These are phyloP conservation scores for Drosophila tristis DNA, from an alignment of 1,140 invertebrate genomes.

Conservation along the genomic window DNA sequence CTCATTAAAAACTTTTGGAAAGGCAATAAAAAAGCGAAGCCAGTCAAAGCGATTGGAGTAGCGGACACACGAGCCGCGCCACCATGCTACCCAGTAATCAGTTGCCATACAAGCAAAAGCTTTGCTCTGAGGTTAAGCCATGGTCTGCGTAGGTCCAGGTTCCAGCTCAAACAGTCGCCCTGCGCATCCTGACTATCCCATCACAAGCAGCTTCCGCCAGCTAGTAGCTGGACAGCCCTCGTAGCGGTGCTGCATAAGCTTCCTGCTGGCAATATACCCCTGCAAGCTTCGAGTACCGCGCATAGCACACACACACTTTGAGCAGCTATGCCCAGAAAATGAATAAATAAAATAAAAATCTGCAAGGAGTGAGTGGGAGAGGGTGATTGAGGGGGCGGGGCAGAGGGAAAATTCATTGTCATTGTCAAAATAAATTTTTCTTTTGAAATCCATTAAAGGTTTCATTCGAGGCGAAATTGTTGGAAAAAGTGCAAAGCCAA, in stretches of 20 bases:
- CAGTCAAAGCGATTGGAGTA: background rate
- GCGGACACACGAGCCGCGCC: slow-evolving; percentile 4
- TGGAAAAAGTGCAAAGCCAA: slow-evolving; percentile 68
- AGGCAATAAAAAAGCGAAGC: slow-evolving; percentile 49
- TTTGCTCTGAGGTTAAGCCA: too few relatives aligned
- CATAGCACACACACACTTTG: too few relatives aligned
- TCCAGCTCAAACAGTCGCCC: too few relatives aligned
- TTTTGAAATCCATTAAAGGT: slow-evolving; percentile 75
- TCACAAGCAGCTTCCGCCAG: too few relatives aligned
- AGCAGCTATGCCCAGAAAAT: slow-evolving; percentile 19
- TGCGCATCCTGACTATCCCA: too few relatives aligned
- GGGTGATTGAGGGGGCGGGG: slow-evolving; percentile 10
- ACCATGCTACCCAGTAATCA: too few relatives aligned
- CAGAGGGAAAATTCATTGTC: slow-evolving; percentile 66
- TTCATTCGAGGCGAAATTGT: slow-evolving; percentile 67
- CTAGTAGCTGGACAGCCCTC: too few relatives aligned
- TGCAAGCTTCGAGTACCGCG: too few relatives aligned
- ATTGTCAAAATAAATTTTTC: slow-evolving; percentile 75
- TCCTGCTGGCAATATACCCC: too few relatives aligned
- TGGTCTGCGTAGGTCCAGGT: too few relatives aligned
- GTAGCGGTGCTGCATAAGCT: too few relatives aligned
- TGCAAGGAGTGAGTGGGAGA: background rate
- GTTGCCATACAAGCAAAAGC: too few relatives aligned
- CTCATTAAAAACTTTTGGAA: slow-evolving; percentile 71
- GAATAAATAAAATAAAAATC: slow-evolving; percentile 66